These are phyloP conservation scores for Siniperca knerii DNA, from an alignment of 2,113 vertebrate genomes.

Conservation along the genomic window DNA sequence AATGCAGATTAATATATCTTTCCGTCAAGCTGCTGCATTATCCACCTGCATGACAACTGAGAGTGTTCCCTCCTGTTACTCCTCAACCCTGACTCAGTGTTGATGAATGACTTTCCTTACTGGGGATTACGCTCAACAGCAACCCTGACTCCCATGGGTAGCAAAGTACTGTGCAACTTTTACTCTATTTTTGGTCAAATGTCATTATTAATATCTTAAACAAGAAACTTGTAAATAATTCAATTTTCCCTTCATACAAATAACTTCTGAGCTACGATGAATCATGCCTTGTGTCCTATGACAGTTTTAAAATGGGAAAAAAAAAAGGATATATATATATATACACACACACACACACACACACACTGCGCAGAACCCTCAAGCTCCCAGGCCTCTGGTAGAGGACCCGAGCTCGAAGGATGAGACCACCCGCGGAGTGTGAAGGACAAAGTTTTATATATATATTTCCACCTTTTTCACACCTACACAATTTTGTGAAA, in stretches of 20 bases:
- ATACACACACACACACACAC: too few species aligned
- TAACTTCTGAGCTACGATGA: background rate
- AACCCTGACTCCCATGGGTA: background rate
- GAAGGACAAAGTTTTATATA: too few species aligned
- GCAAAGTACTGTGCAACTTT: background rate
- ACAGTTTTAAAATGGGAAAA: background rate
- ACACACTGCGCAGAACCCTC: too few species aligned
- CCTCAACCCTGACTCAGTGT: conserved; percentile 2
- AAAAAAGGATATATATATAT: too few species aligned
- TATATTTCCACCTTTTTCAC: background rate
- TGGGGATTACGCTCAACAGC: conserved; percentile 10
- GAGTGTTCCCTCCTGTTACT: conserved; percentile 16
- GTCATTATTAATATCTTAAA: background rate
- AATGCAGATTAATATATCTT: conserved; percentile 49
- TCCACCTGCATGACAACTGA: conserved; percentile 46
- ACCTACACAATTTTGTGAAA: background rate
- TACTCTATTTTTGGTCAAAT: background rate
- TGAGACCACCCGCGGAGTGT: too few species aligned
- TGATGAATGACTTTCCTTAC: conserved; percentile 46
- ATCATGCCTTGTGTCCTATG: background rate
- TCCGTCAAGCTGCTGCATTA: conserved; percentile 31
- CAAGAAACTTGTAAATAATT: background rate
- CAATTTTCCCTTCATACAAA: conserved; percentile 5
- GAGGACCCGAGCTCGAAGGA: too few species aligned
- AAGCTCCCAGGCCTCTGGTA: too few species aligned